phyloP scores from a whole-genome alignment of 2,113 vertebrate species.

The Nanorana parkeri region DNA sequence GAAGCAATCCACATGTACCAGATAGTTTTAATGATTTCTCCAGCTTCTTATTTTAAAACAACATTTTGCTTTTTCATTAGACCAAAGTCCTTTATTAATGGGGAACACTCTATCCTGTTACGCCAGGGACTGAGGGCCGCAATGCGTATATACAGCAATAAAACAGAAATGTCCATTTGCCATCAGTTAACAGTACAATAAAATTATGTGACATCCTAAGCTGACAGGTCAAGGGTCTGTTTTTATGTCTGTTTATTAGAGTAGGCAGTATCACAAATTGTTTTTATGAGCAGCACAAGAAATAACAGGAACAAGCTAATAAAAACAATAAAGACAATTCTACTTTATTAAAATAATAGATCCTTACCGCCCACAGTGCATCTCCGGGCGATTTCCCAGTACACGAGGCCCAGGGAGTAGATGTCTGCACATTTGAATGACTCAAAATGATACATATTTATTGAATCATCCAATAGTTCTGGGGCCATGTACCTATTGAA shows the following conservation, averaged over 20 bases:
- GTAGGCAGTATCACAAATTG: neutral
- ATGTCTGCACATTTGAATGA: slow-evolving; percentile 95
- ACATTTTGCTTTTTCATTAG: too few species aligned
- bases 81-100: too few species aligned
- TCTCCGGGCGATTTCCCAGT: slow-evolving; percentile 94
- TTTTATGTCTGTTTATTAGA: neutral
- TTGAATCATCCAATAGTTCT: slow-evolving; percentile 92
- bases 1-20: too few species aligned
- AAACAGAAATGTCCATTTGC: too few species aligned
- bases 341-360: neutral
- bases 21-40: too few species aligned
- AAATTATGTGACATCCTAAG: too few species aligned
- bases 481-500: slow-evolving; percentile 94
- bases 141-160: too few species aligned
- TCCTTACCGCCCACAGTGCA: slow-evolving; percentile 87
- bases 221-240: neutral
- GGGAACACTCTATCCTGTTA: too few species aligned
- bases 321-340: slow-evolving; percentile 14
- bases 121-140: too few species aligned
- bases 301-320: slow-evolving; percentile 23
- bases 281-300: neutral
- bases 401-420: slow-evolving; percentile 92
- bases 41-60: too few species aligned
- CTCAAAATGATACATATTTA: slow-evolving; percentile 90
- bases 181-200: neutral